Evolutionary conservation across 2,888 invertebrate genomes (phyloP), one percentile per base, ranked within the genome.

Genomic region (Aphelenchoides bicaudatus): DNA sequence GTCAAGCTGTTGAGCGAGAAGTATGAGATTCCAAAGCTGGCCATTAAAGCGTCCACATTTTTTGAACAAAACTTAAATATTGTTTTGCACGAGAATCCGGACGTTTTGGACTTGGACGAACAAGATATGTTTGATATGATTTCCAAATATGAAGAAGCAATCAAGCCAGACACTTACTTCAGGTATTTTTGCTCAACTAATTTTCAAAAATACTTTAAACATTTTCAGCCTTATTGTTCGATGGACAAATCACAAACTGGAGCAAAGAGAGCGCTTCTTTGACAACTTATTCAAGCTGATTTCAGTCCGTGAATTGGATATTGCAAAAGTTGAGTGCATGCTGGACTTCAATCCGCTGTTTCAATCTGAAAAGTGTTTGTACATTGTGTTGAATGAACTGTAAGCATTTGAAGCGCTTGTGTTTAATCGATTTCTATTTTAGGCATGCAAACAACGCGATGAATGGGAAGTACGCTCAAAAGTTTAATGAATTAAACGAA

Each of bases 381-480:
- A 83, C 74, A 81, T 83, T 60, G 79, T 86, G 55, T 78, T 86
- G 62, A 81, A 82, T 59, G 80, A 80, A 31, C 74, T 84, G 63
- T 81, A 78, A 54, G 82, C 63, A 10, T n/a, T n/a, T n/a, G n/a
- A n/a, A n/a, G n/a, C n/a, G n/a, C n/a, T n/a, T n/a, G n/a, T n/a
- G n/a, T n/a, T n/a, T n/a, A n/a, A n/a, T n/a, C n/a, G n/a, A n/a
- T n/a, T 10, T 55, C 16, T 3, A 28, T 61, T 83, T 89, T 92
- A 52, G 88, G 88, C 78, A 86, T 87, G 78, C 91, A 92, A 4
- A 91, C 90, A 80, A 92, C 93, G 59, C 98, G 96, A 62, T 93
- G 93, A 82, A 96, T 93, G 82, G 91, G 94, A 27, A 96, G 94
- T 6, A 91, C 90, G 81, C 91, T 94, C 67, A 94, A 90, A 83